Evolutionary conservation across 2,797 vertebrate species (phyloP), one percentile per base, ranked within the genome.

Genomic region (Enteromius afrohamiltoni): DNA sequence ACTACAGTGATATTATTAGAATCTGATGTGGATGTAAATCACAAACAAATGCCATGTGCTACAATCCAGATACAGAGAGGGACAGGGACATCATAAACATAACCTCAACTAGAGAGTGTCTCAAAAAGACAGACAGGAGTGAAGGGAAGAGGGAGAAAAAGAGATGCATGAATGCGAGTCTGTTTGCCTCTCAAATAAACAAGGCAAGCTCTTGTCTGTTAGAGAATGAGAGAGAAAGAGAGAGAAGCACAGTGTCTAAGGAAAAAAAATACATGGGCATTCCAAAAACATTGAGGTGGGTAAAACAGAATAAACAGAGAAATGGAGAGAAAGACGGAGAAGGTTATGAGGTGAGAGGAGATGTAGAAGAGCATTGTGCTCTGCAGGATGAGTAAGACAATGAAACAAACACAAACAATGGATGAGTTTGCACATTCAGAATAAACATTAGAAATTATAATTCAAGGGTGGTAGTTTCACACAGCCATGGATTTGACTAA

Each of bases 101-200:
- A 83, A 64, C 67, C 31, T 53, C 26, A 77, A 26, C 31, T 31
- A 60, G n/a, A 69, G 29, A 51, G 70, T 16, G 29, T 65, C 9
- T 74, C 80, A 82, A 23, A 77, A 76, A 83, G 71, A 69, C 23
- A 49, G 47, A 79, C 29, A 53, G 10, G 65, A 64, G 26, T 58
- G 37, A 76, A n/a, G 83, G 60, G 17, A 67, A 83, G 71, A 74
- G 65, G 80, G 68, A 85, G n/a, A 68, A 81, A 82, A 85, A 88
- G 88, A 55, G 83, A 84, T 73, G 77, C 77, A 87, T 85, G 90
- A 92, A 91, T 88, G 89, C 70, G 75, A 64, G 82, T 87, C 89
- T 92, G 90, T 93, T 92, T 91, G 86, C 85, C 89, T 87, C 86
- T 91, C 86, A 91, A 90, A 93, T 92, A 93, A 92, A 93, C 91